Conservation (phyloP, 1,140 invertebrate genomes). For the Trialeurodes vaporariorum region DNA sequence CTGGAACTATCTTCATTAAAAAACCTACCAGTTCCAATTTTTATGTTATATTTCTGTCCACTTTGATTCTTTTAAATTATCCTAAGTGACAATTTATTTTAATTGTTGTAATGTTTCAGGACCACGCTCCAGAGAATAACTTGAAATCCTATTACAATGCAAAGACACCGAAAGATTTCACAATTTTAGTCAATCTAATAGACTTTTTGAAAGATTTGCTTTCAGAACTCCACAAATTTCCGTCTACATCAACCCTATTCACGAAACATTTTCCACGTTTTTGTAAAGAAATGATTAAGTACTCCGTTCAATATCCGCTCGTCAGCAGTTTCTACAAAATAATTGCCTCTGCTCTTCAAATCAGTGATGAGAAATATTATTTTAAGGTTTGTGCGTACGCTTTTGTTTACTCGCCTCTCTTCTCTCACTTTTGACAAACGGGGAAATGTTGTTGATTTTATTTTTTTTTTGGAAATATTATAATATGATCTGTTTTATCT, state of each 20-base stretch:
- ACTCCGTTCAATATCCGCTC: background rate
- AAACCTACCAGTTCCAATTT: too few species aligned
- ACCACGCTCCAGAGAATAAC: background rate
- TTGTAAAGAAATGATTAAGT: background rate
- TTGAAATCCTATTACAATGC: background rate
- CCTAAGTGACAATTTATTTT: too few species aligned
- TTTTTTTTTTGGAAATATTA: too few species aligned
- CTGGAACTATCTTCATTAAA: too few species aligned
- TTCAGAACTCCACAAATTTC: background rate
- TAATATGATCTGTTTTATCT: background rate
- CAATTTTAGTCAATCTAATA: background rate
- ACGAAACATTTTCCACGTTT: background rate
- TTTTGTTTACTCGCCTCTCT: too few species aligned
- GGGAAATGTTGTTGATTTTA: too few species aligned
- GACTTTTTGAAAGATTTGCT: background rate
- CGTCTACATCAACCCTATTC: too few species aligned
- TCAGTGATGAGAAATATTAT: background rate
- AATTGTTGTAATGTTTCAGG: too few species aligned
- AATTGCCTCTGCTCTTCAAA: background rate
- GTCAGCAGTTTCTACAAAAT: background rate
- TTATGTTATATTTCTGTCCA: too few species aligned
- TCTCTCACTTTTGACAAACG: too few species aligned
- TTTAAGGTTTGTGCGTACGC: background rate
- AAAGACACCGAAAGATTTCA: background rate
- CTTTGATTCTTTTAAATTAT: too few species aligned